Evolutionary conservation across 2,797 vertebrate genomes (phyloP).

Genomic region (Phrynocephalus vlangalii): DNA sequence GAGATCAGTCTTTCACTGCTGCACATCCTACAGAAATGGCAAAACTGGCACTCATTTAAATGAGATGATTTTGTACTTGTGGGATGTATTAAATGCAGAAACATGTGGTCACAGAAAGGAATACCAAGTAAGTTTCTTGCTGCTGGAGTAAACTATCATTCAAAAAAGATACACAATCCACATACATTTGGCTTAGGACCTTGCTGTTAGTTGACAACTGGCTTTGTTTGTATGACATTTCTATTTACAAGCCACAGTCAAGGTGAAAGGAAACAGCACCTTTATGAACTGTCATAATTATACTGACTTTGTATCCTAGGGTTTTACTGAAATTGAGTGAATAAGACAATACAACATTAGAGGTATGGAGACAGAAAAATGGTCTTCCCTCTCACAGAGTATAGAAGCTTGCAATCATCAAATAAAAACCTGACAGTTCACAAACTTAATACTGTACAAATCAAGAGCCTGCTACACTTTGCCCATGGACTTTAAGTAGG

Average conservation of each 20-base stretch:
- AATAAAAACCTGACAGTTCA: neutral
- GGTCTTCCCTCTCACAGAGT: neutral
- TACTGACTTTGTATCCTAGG: neutral
- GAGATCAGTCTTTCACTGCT: too few species aligned
- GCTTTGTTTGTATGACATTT: neutral
- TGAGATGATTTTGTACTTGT: neutral
- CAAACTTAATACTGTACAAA: constrained; percentile 16
- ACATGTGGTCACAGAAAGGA: neutral
- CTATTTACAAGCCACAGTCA: constrained; percentile 3
- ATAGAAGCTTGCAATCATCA: neutral
- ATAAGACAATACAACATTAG: neutral
- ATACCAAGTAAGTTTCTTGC: neutral
- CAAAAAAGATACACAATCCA: neutral
- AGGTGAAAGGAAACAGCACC: constrained; percentile 1
- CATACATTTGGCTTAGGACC: neutral
- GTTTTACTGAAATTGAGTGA: constrained; percentile 7
- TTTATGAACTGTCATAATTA: neutral
- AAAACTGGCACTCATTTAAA: neutral
- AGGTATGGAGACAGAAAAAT: neutral
- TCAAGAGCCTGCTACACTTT: neutral
- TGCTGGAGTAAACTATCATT: neutral
- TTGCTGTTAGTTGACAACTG: neutral
- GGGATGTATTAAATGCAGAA: neutral
- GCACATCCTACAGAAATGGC: neutral
- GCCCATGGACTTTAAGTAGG: neutral